A percentile compares a stretch with the other conserved stretches of the same genome.
Evolutionary conservation across 2,888 invertebrate genomes (phyloP).

Genomic region (Eustalomyia histrio): DNA sequence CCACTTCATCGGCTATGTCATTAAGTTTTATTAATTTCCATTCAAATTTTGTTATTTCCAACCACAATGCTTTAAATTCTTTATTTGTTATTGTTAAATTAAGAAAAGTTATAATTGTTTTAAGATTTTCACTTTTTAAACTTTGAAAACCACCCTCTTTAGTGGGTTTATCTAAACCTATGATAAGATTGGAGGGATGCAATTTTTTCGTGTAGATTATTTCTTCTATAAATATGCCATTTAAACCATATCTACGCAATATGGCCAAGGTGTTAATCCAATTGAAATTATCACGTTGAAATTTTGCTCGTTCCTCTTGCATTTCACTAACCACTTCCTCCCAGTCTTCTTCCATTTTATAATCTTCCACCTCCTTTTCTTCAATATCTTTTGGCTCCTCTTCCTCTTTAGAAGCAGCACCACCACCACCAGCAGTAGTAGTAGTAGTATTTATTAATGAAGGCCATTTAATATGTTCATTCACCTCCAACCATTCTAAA

Average conservation of each 20-base stretch:
- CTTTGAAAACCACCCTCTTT: conserved; percentile 61
- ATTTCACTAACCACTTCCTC: conserved; percentile 15
- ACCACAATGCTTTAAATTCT: conserved; percentile 47
- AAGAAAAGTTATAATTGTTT: conserved; percentile 43
- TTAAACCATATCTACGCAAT: conserved; percentile 66
- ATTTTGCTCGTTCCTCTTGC: neutral
- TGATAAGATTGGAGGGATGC: conserved; percentile 39
- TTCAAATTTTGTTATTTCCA: conserved; percentile 61
- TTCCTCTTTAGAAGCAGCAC: neutral
- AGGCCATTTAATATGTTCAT: conserved; percentile 66
- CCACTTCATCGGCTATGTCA: conserved; percentile 56
- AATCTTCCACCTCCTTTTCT: neutral
- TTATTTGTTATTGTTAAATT: conserved; percentile 10
- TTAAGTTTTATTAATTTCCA: conserved; percentile 54
- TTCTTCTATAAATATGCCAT: conserved; percentile 67
- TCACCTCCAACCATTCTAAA: conserved; percentile 63
- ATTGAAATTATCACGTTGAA: conserved; percentile 28
- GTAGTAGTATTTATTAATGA: conserved; percentile 51
- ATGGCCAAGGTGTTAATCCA: conserved; percentile 65
- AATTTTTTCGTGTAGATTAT: conserved; percentile 56
- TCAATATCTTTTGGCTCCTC: neutral
- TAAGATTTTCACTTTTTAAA: conserved; percentile 48
- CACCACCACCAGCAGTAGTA: too few species aligned
- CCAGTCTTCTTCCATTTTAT: neutral
- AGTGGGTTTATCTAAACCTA: conserved; percentile 66